phyloP scores from a whole-genome alignment of 2,113 vertebrate species.

The Ifrita kowaldi region DNA sequence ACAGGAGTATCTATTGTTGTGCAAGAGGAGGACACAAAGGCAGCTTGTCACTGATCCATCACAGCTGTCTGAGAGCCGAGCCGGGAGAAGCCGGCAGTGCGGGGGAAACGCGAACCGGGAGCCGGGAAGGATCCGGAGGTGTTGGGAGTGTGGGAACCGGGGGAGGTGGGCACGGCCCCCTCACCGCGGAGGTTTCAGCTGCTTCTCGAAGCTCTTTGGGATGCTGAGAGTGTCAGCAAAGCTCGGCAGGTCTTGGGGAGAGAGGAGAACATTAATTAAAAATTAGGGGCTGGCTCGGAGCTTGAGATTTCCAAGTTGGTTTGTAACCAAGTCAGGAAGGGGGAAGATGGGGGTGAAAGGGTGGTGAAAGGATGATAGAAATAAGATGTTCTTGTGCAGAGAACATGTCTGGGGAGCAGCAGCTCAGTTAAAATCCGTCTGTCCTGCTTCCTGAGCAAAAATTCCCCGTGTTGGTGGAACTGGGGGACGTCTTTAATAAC shows the following conservation, averaged over 20 bases:
- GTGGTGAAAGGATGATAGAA: not conserved
- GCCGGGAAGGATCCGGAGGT: not conserved
- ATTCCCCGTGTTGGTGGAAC: accelerated
- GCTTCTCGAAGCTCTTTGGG: not conserved
- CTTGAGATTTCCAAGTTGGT: not conserved
- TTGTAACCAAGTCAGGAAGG: not conserved
- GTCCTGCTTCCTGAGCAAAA: not conserved
- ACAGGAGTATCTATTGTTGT: constrained; percentile 67
- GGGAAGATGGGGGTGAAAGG: not conserved
- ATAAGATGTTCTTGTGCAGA: not conserved
- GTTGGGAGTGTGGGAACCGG: constrained; percentile 8
- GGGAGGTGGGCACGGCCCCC: not conserved
- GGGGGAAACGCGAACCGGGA: not conserved
- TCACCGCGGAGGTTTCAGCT: accelerated
- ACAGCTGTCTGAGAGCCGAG: constrained; percentile 39
- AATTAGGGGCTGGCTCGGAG: not conserved
- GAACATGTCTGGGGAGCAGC: not conserved
- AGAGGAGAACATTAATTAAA: not conserved
- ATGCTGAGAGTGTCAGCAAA: not conserved
- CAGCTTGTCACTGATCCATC: constrained; percentile 61
- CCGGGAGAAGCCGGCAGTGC: not conserved
- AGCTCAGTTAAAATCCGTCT: not conserved
- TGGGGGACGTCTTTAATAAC: accelerated
- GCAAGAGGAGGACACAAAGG: constrained; percentile 53
- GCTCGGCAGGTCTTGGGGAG: not conserved